Evolutionary conservation across 2,888 invertebrate species (phyloP), one percentile per base, ranked within the genome.

Genomic region (Syrphus vitripennis): DNA sequence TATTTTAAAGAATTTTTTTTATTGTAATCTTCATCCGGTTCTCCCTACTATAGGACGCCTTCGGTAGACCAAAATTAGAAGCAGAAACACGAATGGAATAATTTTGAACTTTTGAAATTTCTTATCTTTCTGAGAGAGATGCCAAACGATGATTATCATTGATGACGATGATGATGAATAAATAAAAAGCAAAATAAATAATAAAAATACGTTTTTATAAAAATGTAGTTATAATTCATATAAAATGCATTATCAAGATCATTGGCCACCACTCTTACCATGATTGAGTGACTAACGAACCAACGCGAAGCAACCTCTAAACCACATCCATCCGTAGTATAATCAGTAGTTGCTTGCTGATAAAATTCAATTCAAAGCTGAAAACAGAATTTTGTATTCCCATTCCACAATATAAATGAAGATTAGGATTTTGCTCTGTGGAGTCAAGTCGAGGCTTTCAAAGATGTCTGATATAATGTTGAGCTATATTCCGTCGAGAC

Each of bases 181-280:
- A 74, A 57, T 37, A 21, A 24, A 59, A 69, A n/a, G 1, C 21
- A 50, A 42, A 67, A 61, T 34, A 19, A 40, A 34, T 65, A 71
- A 50, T 12, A 37, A 61, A 69, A 65, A n/a, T n/a, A n/a, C n/a
- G n/a, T n/a, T n/a, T n/a, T 77, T 57, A 78, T 67, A 16, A 7
- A 14, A 14, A 48, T 57, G 55, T 79, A 78, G 74, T 59, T 59
- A 59, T 83, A 74, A 83, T 70, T 83, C 83, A 61, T n/a, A n/a
- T n/a, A n/a, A n/a, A n/a, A 83, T 59, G 69, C 69, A 78, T 79
- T 70, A 79, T 75, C 83, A 83, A 83, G 83, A 83, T 79, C 79
- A 79, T 75, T 83, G 83, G 83, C 83, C 83, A 83, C 55, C 26
- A 78, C 21, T 50, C n/a, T 14, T 42, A 40, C 57, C 29, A 48